Evolutionary conservation across 2,888 invertebrate genomes (phyloP).

Genomic region (Aleiodes alternator): DNA sequence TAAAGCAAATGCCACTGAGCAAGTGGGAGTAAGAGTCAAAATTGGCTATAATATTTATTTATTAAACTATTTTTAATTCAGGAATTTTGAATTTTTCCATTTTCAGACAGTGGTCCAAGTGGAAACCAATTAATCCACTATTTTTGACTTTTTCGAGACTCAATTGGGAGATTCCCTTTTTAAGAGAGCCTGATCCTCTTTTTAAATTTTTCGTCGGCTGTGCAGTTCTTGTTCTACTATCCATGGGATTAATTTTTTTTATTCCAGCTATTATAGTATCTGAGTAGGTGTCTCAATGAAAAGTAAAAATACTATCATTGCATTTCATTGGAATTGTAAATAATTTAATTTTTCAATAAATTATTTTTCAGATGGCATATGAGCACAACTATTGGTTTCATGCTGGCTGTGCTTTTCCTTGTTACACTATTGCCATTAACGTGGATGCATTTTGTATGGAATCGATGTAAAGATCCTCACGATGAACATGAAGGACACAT

Average conservation of each 20-base stretch:
- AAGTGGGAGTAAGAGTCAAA: conserved; percentile 81
- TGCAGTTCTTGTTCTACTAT: conserved; percentile 79
- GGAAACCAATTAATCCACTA: conserved; percentile 79
- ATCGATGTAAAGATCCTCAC: conserved; percentile 75
- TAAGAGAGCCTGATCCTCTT: conserved; percentile 87
- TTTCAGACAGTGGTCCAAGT: conserved; percentile 83
- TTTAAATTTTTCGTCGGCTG: conserved; percentile 88
- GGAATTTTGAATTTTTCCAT: conserved; percentile 41
- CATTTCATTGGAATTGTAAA: no score
- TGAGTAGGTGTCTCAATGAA: conserved; percentile 72
- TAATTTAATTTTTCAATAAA: no score
- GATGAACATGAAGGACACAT: conserved; percentile 75
- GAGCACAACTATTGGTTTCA: conserved; percentile 76
- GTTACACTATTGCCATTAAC: conserved; percentile 81
- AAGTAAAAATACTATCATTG: no score
- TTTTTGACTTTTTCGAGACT: conserved; percentile 81
- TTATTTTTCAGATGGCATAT: conserved; percentile 71
- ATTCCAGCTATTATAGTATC: conserved; percentile 80
- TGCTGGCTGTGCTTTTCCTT: conserved; percentile 76
- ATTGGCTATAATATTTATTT: neutral
- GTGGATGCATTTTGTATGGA: conserved; percentile 88
- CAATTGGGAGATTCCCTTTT: conserved; percentile 83
- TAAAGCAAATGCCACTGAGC: conserved; percentile 90
- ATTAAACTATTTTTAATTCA: neutral
- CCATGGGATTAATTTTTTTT: conserved; percentile 77